Evolutionary conservation across 1,140 invertebrate genomes (phyloP), one percentile per base, ranked within the genome.

Genomic region (Geopemphigus sp.): DNA sequence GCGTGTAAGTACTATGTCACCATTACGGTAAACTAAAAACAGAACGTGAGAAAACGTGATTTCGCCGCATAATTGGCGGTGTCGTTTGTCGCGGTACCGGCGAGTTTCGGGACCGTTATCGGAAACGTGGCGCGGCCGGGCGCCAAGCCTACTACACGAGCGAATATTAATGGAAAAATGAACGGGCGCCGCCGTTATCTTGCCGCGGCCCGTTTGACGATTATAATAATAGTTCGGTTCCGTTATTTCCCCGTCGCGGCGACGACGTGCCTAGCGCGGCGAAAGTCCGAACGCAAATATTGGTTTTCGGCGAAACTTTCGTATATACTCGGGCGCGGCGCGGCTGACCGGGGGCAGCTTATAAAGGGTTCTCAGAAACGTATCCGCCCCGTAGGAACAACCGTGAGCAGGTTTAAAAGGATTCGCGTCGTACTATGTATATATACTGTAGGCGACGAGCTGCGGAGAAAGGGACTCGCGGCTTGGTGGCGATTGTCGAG

Each of bases 331-430:
- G 29, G 22, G 50, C 17, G 70, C 50, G 70, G 19, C 5, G 70
- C 11, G n/a, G 22, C n/a, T n/a, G n/a, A n/a, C n/a, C n/a, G 47
- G n/a, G 66, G 56, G 73, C 26, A 76, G 73, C 73, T 76, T 76
- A 76, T 76, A 76, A 76, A 76, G 54, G 73, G 73, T 76, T 76
- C 73, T 78, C 74, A 78, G 74, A 39, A 78, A 78, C 63, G 50
- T 68, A 68, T 68, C 66, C 66, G 66, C 45, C 45, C 66, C 66
- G 66, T 50, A 68, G 68, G 10, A 72, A n/a, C n/a, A n/a, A 63
- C 32, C 57, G 74, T 8, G 15, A 63, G 39, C 17, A 78, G 74
- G 74, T 78, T 78, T 78, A 26, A 78, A 78, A 50, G 74, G 74
- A 78, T 78, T 78, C 56, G 24, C 63, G 32, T 22, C 32, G n/a